Evolutionary conservation across 2,888 invertebrate species (phyloP), one percentile per base, ranked within the genome.

Genomic region (Peribatodes rhomboidaria): DNA sequence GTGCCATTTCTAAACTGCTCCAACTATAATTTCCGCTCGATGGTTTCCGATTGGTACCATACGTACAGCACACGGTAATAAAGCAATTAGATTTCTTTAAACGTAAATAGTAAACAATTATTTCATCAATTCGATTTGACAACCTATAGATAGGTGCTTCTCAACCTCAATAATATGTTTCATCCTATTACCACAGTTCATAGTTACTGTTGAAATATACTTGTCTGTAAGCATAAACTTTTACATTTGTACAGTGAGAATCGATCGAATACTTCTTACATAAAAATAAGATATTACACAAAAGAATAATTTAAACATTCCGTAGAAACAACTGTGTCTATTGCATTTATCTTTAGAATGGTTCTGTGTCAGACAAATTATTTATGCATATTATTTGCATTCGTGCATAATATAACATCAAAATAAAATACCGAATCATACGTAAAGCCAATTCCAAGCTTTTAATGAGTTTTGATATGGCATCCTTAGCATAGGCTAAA

Each of bases 1-100:
- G 69, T 73, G 49, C 44, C 42, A 14, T 56, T 61, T 56, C 67
- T 71, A 68, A 70, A 70, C 39, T 57, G 52, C 35, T 52, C n/a
- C 41, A 52, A 22, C 50, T 53, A 47, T 63, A 52, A 47, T 63
- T 52, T 62, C 50, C 56, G 50, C 31, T 47, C 20, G 27, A 46
- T 39, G 18, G 42, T 62, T 54, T 47, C 47, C 47, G 20, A 20
- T 35, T 33, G 31, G 20, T 2, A 47, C 27, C 27, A n/a, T n/a
- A n/a, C n/a, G n/a, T n/a, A n/a, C n/a, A 44, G 22, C 9, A 14
- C 44, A 35, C 22, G 14, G n/a, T 46, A 46, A 60, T 46, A 53
- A 35, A 52, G 42, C 11, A 49, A 41, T 47, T 27, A 14, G 46
- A 46, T 35, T 16, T 8, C 7, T 16, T 16, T 14, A 1, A 16